phyloP scores from a whole-genome alignment of 2,888 invertebrate species.

The Lypha dubia region DNA sequence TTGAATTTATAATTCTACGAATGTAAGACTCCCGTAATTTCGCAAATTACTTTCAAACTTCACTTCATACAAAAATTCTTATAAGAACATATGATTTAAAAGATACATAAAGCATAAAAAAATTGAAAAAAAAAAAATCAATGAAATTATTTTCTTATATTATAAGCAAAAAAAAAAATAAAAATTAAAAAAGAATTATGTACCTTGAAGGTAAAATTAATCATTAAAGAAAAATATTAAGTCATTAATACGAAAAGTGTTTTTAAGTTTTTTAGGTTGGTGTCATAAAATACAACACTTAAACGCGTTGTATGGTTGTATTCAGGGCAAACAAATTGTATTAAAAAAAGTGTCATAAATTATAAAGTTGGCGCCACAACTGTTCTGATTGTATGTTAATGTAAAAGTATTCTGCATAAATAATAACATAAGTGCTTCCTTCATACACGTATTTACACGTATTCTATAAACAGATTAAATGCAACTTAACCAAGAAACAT shows the following conservation, averaged over 20 bases:
- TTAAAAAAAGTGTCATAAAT: constrained; percentile 66
- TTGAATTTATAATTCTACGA: too few relatives aligned
- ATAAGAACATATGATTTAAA: not conserved
- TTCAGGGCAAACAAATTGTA: constrained; percentile 3
- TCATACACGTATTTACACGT: constrained; percentile 1
- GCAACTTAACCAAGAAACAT: constrained; percentile 30
- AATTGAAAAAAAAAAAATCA: not conserved
- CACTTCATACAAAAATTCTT: not conserved
- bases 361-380: constrained; percentile 63
- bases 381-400: constrained; percentile 13
- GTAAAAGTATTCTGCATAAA: constrained; percentile 18
- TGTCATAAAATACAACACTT: constrained; percentile 52
- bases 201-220: not conserved
- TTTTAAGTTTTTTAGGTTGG: constrained; percentile 48
- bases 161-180: not conserved
- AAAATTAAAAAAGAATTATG: too few relatives aligned
- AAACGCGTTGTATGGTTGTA: constrained; percentile 41
- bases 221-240: not conserved
- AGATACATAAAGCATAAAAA: not conserved
- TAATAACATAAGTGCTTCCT: constrained; percentile 27
- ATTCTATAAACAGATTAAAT: constrained; percentile 56
- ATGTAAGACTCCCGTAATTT: too few relatives aligned
- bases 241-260: constrained; percentile 14
- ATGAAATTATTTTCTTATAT: not conserved
- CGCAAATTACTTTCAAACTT: too few relatives aligned